Base-by-base conservation (phyloP, 2,888 invertebrate genomes). In the Latrodectus elegans region DNA sequence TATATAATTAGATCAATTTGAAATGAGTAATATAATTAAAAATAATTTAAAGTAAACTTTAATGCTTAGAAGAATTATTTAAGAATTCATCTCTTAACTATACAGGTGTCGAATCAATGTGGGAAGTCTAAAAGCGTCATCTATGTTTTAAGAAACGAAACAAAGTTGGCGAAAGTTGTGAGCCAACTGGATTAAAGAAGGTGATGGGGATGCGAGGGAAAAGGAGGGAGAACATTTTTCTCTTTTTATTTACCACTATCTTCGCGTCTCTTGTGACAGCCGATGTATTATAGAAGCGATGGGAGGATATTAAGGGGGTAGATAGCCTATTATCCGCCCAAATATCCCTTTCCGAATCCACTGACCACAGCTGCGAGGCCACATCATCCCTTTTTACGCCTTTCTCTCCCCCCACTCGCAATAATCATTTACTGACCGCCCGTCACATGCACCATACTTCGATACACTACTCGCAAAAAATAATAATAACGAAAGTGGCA, bases 311-410 rank as follows among this genome's bases (percentile, higher is more conserved):
- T 87, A 84, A 76, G 78, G 84, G 84, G 84, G 70, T 55, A 87
- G 86, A 87, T 87, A 87, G 86, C 81, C 86, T 87, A 87, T 87
- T 87, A 87, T 87, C 86, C 86, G 72, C 67, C 76, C 55, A 76
- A 87, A 87, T 87, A 87, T 87, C 80, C 86, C 81, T 81, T 87
- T 81, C 81, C 76, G 86, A 81, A 87, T 71, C 86, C 86, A 87
- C 86, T 87, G 86, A 87, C 86, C 86, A 80, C 86, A 87, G 86
- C 86, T 87, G 86, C 76, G 80, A 71, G 51, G 80, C 85, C 80
- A 80, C 86, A 87, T 87, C 86, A 87, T 87, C 86, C 86, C 86
- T 87, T 87, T 60, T 87, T 81, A 87, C 86, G 86, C 86, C 86
- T 51, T 71, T 71, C 26, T 77, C 80, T 86, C 71, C 73, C 65